Evolutionary conservation across 2,113 vertebrate genomes (phyloP), one percentile per base, ranked within the genome.

Genomic region (Pelecanus crispus): DNA sequence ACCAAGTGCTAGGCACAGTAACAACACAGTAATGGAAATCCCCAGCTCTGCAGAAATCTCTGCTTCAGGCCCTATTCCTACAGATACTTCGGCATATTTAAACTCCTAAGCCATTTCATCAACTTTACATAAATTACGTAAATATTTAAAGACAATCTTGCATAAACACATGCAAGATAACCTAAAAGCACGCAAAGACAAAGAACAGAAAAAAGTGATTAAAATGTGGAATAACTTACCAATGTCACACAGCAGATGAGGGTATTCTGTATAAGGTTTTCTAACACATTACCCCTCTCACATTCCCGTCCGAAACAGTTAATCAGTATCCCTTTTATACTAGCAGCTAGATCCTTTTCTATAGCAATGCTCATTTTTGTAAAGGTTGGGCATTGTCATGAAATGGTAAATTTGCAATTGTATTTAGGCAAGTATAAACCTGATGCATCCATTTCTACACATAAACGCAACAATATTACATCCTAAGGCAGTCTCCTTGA

Each of bases 311-410:
- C 65, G 19, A 72, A 86, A 53, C 6, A n/a, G 42, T 40, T 63
- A 59, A 44, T 17, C 32, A 44, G 36, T 4, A 42, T 18, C 20
- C 40, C 36, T 84, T 63, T 6, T 47, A 50, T 18, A 55, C 36
- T 9, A 81, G 63, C 28, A 78, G 24, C 6, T 9, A 21, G n/a
- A 38, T 44, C 2, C 45, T 52, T 63, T 74, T 34, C 80, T 81
- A 40, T 0, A 71, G n/a, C 14, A 68, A 11, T 7, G 55, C 25
- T 83, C 42, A 5, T 38, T 81, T 40, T 2, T 1, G 5, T n/a
- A 47, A 42, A 78, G 44, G 25, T 11, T 86, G 56, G 21, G 31
- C 24, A 24, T 8, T 59, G 44, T 7, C 70, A 52, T 13, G 7
- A 58, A 66, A 70, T 21, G 17, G 34, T 20, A 94, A 70, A 59